Evolutionary conservation across 2,888 invertebrate species (phyloP).

Genomic region (Oligia strigilis): DNA sequence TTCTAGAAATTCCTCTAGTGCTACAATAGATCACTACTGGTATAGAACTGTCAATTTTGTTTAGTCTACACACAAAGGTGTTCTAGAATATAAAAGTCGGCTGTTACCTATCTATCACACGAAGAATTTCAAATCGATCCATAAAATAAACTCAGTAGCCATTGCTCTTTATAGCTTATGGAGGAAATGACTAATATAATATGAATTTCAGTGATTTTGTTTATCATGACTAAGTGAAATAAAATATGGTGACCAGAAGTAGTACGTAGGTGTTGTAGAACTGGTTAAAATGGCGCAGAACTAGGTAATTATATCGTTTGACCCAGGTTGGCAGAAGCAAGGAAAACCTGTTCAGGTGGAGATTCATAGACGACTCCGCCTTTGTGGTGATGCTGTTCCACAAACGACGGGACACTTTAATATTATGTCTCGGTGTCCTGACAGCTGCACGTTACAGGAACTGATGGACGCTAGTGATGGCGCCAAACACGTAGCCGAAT

Average conservation of each 20-base stretch:
- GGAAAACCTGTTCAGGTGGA: no score
- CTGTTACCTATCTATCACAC: conserved; percentile 35
- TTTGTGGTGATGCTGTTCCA: no score
- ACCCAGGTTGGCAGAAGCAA: no score
- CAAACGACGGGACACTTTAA: no score
- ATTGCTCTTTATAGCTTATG: not conserved
- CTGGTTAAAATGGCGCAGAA: not conserved
- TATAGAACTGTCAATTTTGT: conserved; percentile 53
- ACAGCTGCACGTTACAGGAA: no score
- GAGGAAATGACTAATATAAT: not conserved
- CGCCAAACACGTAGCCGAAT: no score
- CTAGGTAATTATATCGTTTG: not conserved
- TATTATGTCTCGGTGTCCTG: no score
- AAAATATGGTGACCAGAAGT: not conserved
- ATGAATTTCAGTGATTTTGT: not conserved
- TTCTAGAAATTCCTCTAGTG: conserved; percentile 1
- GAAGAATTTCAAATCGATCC: conserved; percentile 15
- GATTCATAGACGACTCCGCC: no score
- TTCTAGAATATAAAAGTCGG: conserved; percentile 29
- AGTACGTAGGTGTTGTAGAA: no score
- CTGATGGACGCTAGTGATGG: no score
- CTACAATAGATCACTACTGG: conserved; percentile 12
- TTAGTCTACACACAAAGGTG: conserved; percentile 57
- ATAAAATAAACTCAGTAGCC: not conserved
- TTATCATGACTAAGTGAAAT: not conserved